phyloP scores from a whole-genome alignment of 1,140 invertebrate species.

The Penaeus japonicus region DNA sequence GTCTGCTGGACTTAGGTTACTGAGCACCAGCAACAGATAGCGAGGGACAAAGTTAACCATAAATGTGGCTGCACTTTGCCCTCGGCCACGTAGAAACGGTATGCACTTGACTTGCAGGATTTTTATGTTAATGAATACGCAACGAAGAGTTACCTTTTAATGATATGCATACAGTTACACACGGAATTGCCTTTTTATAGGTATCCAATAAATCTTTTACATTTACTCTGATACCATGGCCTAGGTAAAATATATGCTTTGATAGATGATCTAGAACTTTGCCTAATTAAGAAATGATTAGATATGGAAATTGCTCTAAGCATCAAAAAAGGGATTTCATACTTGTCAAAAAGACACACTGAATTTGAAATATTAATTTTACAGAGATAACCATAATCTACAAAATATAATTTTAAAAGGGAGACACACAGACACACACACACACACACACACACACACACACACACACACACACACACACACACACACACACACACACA shows the following conservation, averaged over 20 bases:
- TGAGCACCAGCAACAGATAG: background rate
- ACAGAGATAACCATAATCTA: too few relatives aligned
- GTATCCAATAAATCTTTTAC: conserved; percentile 52
- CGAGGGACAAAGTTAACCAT: too few relatives aligned
- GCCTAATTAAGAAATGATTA: background rate
- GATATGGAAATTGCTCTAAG: too few relatives aligned
- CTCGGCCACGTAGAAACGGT: background rate
- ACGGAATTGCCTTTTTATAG: conserved; percentile 42
- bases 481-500: background rate
- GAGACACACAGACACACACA: too few relatives aligned
- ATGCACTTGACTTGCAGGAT: background rate
- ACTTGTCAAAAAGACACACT: too few relatives aligned
- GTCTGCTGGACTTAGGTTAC: background rate
- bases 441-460: background rate
- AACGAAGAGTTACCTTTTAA: conserved; percentile 23
- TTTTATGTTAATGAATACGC: conserved; percentile 46
- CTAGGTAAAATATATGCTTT: background rate
- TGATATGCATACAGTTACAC: conserved; percentile 53
- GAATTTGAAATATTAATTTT: too few relatives aligned
- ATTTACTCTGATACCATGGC: background rate
- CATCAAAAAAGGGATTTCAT: too few relatives aligned
- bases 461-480: background rate
- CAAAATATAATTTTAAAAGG: too few relatives aligned
- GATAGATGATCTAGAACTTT: background rate
- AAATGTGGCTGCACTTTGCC: too few relatives aligned